Conservation (phyloP, 2,888 invertebrate genomes). For the Limnephilus marmoratus region DNA sequence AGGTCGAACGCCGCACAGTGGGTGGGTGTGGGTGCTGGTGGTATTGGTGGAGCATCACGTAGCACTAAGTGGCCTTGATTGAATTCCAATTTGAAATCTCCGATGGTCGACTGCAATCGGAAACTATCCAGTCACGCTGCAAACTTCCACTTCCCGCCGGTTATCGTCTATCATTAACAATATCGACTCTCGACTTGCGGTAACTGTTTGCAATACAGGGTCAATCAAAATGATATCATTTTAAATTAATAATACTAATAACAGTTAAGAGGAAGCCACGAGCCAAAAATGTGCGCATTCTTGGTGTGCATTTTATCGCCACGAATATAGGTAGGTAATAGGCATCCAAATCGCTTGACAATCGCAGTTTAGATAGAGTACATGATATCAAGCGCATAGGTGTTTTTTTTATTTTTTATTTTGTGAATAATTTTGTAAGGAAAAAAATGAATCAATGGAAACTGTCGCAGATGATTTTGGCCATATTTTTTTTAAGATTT, state of each 20-base stretch:
- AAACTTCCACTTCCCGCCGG: slow-evolving; percentile 2
- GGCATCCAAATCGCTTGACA: no score
- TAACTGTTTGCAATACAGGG: neutral
- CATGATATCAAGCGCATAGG: no score
- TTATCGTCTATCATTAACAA: neutral
- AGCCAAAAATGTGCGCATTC: no score
- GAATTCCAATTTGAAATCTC: neutral
- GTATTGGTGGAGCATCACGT: neutral
- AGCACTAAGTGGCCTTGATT: neutral
- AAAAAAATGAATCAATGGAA: no score
- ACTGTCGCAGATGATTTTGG: no score
- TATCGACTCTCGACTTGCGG: neutral
- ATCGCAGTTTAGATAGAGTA: no score
- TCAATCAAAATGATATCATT: neutral
- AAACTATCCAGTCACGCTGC: neutral
- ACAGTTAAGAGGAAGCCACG: no score
- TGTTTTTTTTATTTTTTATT: no score
- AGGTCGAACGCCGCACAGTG: neutral
- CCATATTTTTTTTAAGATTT: no score
- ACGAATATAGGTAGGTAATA: no score
- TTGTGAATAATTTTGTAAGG: no score
- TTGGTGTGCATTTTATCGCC: no score
- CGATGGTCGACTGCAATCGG: neutral
- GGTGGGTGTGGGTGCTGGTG: neutral
- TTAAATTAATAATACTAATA: neutral